Evolutionary conservation across 2,888 invertebrate genomes (phyloP).

Genomic region (Bombyx huttoni): DNA sequence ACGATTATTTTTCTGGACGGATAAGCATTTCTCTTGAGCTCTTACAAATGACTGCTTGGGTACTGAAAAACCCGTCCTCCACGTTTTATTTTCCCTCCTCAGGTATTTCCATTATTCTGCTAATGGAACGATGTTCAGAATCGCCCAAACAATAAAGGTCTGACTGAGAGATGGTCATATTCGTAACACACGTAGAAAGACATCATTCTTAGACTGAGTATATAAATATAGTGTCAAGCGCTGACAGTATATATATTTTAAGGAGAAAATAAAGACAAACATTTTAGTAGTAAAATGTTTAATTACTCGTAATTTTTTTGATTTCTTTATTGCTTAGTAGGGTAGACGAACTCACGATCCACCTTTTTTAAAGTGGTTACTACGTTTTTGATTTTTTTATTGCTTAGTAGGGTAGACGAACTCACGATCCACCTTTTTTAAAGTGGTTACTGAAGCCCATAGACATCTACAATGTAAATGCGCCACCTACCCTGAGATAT

Average conservation of each 20-base stretch:
- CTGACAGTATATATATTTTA: neutral
- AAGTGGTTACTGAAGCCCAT: too few relatives aligned
- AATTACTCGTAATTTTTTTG: too few relatives aligned
- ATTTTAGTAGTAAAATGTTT: neutral
- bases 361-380: too few relatives aligned
- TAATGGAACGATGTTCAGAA: conserved; percentile 55
- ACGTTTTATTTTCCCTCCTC: conserved; percentile 50
- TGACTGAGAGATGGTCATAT: conserved; percentile 27
- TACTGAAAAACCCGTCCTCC: conserved; percentile 50
- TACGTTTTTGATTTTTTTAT: too few relatives aligned
- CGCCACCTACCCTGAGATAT: too few relatives aligned
- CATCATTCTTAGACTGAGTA: conserved; percentile 6
- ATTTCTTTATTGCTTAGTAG: too few relatives aligned
- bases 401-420: too few relatives aligned
- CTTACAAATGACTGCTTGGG: conserved; percentile 65
- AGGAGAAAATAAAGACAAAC: neutral
- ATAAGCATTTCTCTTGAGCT: conserved; percentile 58
- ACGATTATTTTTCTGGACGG: conserved; percentile 59
- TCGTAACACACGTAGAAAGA: conserved; percentile 18
- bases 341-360: too few relatives aligned
- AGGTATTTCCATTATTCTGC: conserved; percentile 57
- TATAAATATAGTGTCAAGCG: neutral
- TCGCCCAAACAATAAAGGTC: conserved; percentile 47
- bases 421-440: too few relatives aligned
- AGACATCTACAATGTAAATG: too few relatives aligned